Conservation (phyloP, 2,888 invertebrate species). For the Drosophila tripunctata region DNA sequence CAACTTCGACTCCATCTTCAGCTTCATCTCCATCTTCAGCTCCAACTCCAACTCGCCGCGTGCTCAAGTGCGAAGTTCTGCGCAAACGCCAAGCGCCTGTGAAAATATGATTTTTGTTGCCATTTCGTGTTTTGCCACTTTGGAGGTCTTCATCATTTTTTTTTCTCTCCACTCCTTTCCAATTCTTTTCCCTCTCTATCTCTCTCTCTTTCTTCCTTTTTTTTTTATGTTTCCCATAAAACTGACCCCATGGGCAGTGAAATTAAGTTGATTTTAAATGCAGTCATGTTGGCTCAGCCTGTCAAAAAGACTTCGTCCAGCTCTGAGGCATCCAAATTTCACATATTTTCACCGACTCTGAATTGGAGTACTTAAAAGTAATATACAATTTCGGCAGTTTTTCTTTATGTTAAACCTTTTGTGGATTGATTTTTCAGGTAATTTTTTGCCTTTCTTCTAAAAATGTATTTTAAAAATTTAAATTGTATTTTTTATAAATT, state of each 20-base stretch:
- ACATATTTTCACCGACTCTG: slow-evolving; percentile 18
- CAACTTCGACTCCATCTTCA: background rate
- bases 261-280: slow-evolving; percentile 81
- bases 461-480: too few species aligned
- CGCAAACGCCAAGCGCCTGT: slow-evolving; percentile 81
- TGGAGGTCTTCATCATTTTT: slow-evolving; percentile 79
- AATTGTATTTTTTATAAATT: too few species aligned
- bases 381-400: background rate
- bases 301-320: slow-evolving; percentile 49
- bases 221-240: slow-evolving; percentile 72
- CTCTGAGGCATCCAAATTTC: slow-evolving; percentile 23
- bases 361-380: background rate
- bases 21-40: background rate
- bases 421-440: too few species aligned
- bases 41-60: slow-evolving; percentile 28
- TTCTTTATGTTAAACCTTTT: background rate
- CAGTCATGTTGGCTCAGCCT: slow-evolving; percentile 72
- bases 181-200: background rate
- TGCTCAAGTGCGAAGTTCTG: slow-evolving; percentile 80
- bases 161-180: too few species aligned
- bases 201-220: background rate
- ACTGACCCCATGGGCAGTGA: slow-evolving; percentile 81
- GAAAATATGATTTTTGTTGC: slow-evolving; percentile 81
- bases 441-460: too few species aligned
- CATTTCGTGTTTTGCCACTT: slow-evolving; percentile 80